A percentile compares a stretch with the other conserved stretches of the same genome.
phyloP scores from a whole-genome alignment of 2,797 vertebrate genomes.

The Parauchenoglanis punctatus region DNA sequence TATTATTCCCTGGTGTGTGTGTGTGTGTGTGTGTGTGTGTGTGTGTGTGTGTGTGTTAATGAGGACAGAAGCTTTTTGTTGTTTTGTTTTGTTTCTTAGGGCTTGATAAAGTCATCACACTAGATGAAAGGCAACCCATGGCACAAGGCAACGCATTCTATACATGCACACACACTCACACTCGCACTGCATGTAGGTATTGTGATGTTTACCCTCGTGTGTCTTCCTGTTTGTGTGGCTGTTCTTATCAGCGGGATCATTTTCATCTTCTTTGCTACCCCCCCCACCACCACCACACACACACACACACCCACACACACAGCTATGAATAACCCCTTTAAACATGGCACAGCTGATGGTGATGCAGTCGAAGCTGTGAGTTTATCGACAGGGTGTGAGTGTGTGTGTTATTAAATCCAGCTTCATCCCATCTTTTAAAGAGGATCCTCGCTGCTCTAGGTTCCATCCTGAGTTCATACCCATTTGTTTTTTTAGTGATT shows the following conservation, averaged over 20 bases:
- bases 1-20: neutral
- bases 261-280: slow-evolving; percentile 49
- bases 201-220: neutral
- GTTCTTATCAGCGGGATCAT: slow-evolving; percentile 56
- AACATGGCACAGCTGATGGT: neutral
- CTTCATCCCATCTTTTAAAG: neutral
- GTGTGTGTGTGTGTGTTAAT: neutral
- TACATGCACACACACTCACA: slow-evolving; percentile 18
- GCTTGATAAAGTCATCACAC: too few relatives aligned
- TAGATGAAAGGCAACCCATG: too few relatives aligned
- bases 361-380: neutral
- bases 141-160: too few relatives aligned
- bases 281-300: too few relatives aligned
- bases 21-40: neutral
- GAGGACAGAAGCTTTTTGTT: neutral
- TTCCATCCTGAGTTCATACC: neutral
- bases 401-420: neutral
- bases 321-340: neutral
- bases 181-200: neutral
- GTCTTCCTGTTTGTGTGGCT: slow-evolving; percentile 74
- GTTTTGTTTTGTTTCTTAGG: too few relatives aligned
- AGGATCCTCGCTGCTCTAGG: neutral
- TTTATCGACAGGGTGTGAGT: neutral
- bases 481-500: neutral
- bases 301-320: neutral